A percentile compares a stretch with the other conserved stretches of the same genome.
Evolutionary conservation across 2,113 vertebrate genomes (phyloP).

Genomic region (Toxostoma redivivum): DNA sequence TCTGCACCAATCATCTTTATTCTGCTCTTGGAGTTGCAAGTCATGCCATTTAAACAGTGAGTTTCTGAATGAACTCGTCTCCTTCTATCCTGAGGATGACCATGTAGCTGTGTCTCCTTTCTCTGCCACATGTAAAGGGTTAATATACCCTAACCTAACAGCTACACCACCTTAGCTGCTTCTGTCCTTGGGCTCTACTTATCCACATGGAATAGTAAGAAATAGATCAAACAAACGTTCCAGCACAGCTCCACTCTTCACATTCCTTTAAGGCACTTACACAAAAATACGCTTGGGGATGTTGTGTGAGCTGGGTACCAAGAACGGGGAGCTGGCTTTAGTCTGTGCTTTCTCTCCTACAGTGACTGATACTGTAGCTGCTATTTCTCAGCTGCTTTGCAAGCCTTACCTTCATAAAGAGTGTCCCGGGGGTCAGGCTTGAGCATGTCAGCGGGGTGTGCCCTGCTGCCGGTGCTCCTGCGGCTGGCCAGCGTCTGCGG

Average conservation of each 20-base stretch:
- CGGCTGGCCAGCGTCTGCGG: constrained; percentile 85
- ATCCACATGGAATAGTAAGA: not conserved
- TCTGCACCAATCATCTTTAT: no score
- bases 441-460: constrained; percentile 81
- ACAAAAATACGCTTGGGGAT: not conserved
- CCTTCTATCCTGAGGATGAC: no score
- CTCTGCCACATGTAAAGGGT: no score
- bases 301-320: not conserved
- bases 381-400: not conserved
- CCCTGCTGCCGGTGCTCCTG: not conserved
- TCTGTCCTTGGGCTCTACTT: not conserved
- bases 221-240: not conserved
- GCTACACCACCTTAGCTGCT: not conserved
- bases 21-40: no score
- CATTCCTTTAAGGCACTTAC: not conserved
- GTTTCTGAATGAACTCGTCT: no score
- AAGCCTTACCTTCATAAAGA: constrained; percentile 76
- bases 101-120: no score
- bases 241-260: not conserved
- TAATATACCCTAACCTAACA: no score
- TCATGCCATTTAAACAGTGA: no score
- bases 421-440: constrained; percentile 83
- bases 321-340: not conserved
- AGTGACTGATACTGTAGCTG: not conserved
- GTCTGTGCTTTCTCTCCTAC: not conserved